Percentiles rank a stretch among this genome's conserved stretches.
Conservation (phyloP, 2,113 vertebrate genomes). For the Sorex fumeus region DNA sequence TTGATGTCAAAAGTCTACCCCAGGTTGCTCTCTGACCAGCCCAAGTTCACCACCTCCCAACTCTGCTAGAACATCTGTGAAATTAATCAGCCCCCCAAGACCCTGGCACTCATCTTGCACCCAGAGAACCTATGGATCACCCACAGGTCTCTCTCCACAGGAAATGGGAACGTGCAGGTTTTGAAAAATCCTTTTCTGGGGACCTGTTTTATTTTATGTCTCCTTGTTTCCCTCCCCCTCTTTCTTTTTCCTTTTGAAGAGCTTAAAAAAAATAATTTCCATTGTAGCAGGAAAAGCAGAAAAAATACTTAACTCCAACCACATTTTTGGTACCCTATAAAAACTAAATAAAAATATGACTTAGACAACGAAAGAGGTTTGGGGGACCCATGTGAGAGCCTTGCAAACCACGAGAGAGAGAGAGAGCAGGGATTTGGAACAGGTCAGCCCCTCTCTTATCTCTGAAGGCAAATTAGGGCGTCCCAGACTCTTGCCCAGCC, state of each 20-base stretch:
- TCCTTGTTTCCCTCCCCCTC: neutral
- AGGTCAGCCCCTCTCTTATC: neutral
- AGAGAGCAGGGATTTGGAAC: neutral
- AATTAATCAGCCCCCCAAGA: too few relatives aligned
- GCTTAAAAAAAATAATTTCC: constrained; percentile 68
- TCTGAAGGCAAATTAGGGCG: too few relatives aligned
- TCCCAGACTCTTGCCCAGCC: neutral
- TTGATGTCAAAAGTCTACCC: neutral
- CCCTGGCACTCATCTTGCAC: too few relatives aligned
- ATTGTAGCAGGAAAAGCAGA: constrained; percentile 64
- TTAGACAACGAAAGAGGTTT: constrained; percentile 73
- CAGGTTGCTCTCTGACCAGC: neutral
- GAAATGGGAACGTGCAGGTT: neutral
- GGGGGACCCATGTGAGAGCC: neutral
- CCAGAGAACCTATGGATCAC: too few relatives aligned
- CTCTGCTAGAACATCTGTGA: neutral
- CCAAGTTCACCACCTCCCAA: neutral
- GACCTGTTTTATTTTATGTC: constrained; percentile 1
- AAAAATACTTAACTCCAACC: constrained; percentile 62
- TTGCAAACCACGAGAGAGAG: neutral
- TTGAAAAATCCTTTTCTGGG: neutral
- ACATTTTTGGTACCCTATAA: constrained; percentile 81
- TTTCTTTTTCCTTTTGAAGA: constrained; percentile 23
- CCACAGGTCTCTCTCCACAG: neutral
- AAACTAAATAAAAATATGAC: constrained; percentile 85